Evolutionary conservation across 2,797 vertebrate genomes (phyloP).

Genomic region (Epinephelus coioides): DNA sequence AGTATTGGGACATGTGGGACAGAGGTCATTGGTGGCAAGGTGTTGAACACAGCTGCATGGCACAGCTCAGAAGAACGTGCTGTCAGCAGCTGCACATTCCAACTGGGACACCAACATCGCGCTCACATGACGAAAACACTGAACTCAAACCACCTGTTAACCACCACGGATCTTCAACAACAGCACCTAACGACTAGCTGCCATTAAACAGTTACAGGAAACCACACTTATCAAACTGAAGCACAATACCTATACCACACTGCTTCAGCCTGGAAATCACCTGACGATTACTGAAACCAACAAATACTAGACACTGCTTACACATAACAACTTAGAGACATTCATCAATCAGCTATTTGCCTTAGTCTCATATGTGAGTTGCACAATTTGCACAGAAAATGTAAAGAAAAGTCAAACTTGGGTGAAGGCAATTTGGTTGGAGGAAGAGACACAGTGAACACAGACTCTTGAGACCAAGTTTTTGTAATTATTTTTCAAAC

Average conservation of each 20-base stretch:
- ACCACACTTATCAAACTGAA: not conserved
- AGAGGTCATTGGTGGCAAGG: constrained; percentile 54
- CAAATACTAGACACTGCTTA: not conserved
- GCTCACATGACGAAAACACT: constrained; percentile 15
- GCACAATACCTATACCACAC: not conserved
- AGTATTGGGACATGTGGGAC: constrained; percentile 48
- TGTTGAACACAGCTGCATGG: constrained; percentile 56
- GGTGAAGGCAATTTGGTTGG: not conserved
- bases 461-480: too few relatives aligned
- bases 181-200: not conserved
- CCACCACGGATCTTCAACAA: constrained; percentile 1
- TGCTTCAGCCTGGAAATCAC: constrained; percentile 4
- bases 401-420: not conserved
- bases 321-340: not conserved
- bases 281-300: not conserved
- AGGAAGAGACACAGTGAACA: not conserved
- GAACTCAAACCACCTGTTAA: constrained; percentile 30
- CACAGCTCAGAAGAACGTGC: constrained; percentile 30
- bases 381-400: not conserved
- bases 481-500: too few relatives aligned
- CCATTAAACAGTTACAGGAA: constrained; percentile 7
- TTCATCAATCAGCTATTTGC: not conserved
- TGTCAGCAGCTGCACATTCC: constrained; percentile 53
- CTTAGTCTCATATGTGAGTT: not conserved
- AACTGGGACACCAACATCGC: constrained; percentile 31